Base-by-base conservation (phyloP, 2,888 invertebrate species). In the Schrankia costaestrigalis region DNA sequence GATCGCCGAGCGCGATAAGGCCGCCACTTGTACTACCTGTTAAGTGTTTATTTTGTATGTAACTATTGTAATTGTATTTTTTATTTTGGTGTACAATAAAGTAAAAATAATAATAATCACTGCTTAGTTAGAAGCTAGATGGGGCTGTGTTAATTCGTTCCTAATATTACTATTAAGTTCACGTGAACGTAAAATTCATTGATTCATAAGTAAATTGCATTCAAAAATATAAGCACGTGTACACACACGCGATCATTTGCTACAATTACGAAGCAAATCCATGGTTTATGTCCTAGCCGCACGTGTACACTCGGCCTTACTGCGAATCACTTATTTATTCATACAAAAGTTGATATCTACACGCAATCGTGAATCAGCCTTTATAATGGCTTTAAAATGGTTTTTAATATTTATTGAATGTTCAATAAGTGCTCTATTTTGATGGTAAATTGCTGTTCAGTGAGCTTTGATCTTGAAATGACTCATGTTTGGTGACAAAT, bases 261-360 rank as follows among this genome's bases (percentile, higher is more conserved):
- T 35, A 52, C 64, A 56, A 63, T 63, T 63, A 63, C 53, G 29
- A 50, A 45, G 49, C 64, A 63, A 58, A 60, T 63, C 47, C 54
- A 35, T 47, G 46, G 47, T 63, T 63, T 63, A 63, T 58, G 55
- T 51, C 42, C 42, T 13, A 18, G 27, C 37, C 52, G 56, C 62
- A 55, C 62, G 58, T 63, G 63, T 63, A 44, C 34, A 41, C 25
- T 17, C 23, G 15, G 55, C 48, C 44, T 49, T 55, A 61, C 61
- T 43, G 39, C 39, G 46, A 52, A 61, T 21, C 34, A 41, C 27
- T 63, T 55, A 60, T 54, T 55, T 58, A 60, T 60, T 53, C 60
- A 58, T 51, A 57, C 41, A 46, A 36, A 51, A 44, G 35, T 44
- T 36, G 54, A 54, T 54, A 56, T 51, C 54, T 37, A 54, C 57